These are phyloP conservation scores for Drosophila grimshawi DNA, from an alignment of 1,140 invertebrate genomes.

Conservation along the genomic window DNA sequence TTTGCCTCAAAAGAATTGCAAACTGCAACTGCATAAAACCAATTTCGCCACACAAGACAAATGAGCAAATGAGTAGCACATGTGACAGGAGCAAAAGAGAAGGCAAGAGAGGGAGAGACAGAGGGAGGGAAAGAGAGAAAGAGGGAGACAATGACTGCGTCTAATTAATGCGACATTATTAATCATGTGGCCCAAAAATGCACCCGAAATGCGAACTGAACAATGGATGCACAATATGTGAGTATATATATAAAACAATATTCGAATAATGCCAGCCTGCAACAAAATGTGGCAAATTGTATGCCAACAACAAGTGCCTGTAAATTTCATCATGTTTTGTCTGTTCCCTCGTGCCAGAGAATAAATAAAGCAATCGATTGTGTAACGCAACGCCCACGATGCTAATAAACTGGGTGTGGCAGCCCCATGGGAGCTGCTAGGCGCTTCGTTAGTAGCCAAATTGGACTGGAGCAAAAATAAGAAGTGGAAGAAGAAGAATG, in stretches of 20 bases:
- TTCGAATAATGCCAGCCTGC: conserved; percentile 9
- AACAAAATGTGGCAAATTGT: conserved; percentile 3
- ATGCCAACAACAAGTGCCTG: conserved; percentile 38
- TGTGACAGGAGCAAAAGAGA: background rate
- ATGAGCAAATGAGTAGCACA: conserved; percentile 47
- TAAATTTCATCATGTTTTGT: conserved; percentile 17
- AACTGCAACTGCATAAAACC: conserved; percentile 44
- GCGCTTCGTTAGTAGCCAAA: background rate
- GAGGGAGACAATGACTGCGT: conserved; percentile 14
- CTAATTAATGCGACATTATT: conserved; percentile 72
- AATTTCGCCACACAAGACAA: conserved; percentile 48
- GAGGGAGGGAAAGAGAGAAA: background rate
- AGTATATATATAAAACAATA: background rate
- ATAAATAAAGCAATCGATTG: conserved; percentile 44
- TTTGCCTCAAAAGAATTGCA: conserved; percentile 11
- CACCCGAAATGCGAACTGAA: conserved; percentile 35
- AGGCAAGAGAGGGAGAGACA: background rate
- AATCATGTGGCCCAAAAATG: conserved; percentile 54
- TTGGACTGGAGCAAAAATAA: background rate
- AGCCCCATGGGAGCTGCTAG: conserved; percentile 21
- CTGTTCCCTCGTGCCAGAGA: no score
- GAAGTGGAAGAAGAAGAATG: no score
- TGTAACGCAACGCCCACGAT: conserved; percentile 20
- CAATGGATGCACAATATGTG: background rate
- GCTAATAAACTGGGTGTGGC: conserved; percentile 63